Evolutionary conservation across 1,140 invertebrate species (phyloP), one percentile per base, ranked within the genome.

Genomic region (Planococcus citri): DNA sequence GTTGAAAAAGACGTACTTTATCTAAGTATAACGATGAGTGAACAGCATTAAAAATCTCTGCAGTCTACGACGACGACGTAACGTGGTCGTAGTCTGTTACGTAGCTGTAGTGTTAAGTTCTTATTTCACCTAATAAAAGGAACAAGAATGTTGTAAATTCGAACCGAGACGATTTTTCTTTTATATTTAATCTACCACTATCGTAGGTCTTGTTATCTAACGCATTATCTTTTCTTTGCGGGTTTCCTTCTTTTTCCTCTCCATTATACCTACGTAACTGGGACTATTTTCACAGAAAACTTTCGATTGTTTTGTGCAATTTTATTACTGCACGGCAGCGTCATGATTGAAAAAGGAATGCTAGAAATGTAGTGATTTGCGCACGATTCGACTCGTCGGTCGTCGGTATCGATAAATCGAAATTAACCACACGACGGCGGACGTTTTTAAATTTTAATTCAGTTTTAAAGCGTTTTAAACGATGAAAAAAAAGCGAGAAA

Each of bases 111-210:
- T 51, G 41, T 20, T 51, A 20, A 9, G 10, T 51, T 51, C 41
- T 51, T 20, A 20, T 17, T 51, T 20, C 41, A 51, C 41, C 41
- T 51, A 51, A 51, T 51, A 51, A 51, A 51, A 51, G 2, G 41
- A 17, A 51, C 41, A 51, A 51, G 41, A 17, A 14, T 20, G 41
- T 3, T 51, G 6, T 17, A 20, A 51, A 12, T 51, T 51, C 12
- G 41, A 51, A 51, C 41, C 12, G 41, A 51, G 41, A 51, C 41
- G 41, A 51, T 51, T 51, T 51, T 51, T 51, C 41, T 51, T 51
- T 20, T 51, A 51, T 51, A 51, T 51, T 51, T 51, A 51, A 51
- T 51, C 41, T n/a, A 51, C 12, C 17, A 14, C 2, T 3, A 3
- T 51, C 17, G 41, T 20, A 20, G 12, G 12, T 51, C 41, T 51